Base-by-base conservation (phyloP, 1,140 invertebrate genomes). In the Oscheius sp. region DNA sequence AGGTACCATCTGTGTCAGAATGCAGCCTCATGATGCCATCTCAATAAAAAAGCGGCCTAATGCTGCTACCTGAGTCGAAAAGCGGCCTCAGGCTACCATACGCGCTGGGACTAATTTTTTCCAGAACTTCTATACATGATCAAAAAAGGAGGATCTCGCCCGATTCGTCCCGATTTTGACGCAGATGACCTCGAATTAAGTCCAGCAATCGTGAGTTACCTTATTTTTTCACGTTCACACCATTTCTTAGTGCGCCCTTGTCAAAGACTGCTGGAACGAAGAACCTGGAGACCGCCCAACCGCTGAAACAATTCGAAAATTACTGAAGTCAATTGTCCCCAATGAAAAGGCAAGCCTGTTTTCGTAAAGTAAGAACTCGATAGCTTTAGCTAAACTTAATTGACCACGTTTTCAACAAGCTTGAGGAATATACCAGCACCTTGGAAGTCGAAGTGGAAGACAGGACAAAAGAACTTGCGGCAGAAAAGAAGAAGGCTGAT, bases 341-440 rank as follows among this genome's bases (percentile, higher is more conserved):
- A 35, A 65, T 15, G 3, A 32, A 26, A 75, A 61, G 42, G 45
- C 74, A 75, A 32, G 68, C 49, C 3, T 10, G 1, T 62, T 62
- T 34, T 62, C 18, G 15, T 0, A 26, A 7, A 62, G 18, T 35
- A 35, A 23, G 23, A 31, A 58, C 1, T 31, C 15, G 18, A 13
- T 26, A 36, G 28, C 1, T n/a, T 35, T 35, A 71, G 49, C 42
- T 7, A 71, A 92, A 78, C 46, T 34, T 78, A 4, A 77, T 79
- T 68, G 78, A 79, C 58, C 77, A 78, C 68, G 73, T 79, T n/a
- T 76, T 79, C 49, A 67, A 35, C 26, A 79, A 76, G 45, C 65
- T 79, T 3, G 78, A 79, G 42, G 55, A 78, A 36, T 79, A 79
- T 52, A 70, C 78, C 1, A 64, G 45, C 15, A 78, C 71, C 4